Conservation (phyloP, 2,888 invertebrate species). For the Plebejus argus region DNA sequence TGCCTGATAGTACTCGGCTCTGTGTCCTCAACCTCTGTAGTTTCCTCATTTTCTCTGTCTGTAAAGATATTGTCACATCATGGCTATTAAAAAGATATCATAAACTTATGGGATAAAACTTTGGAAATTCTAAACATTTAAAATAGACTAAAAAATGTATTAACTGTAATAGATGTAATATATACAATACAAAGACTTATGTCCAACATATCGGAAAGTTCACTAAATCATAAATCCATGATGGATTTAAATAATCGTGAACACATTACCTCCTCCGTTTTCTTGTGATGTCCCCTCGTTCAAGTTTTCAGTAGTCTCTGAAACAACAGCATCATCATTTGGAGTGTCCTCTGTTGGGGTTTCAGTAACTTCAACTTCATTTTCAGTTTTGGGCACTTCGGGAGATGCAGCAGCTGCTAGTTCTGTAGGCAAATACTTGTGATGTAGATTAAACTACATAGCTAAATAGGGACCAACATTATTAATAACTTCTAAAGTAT, state of each 20-base stretch:
- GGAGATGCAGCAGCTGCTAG: conserved; percentile 49
- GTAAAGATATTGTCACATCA: conserved; percentile 42
- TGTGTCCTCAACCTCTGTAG: conserved; percentile 60
- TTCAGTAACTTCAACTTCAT: conserved; percentile 47
- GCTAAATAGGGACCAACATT: neutral
- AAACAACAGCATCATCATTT: conserved; percentile 45
- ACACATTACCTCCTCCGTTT: conserved; percentile 53
- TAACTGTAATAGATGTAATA: no score
- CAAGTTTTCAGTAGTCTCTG: conserved; percentile 48
- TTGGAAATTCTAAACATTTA: neutral
- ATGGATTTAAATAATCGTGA: no score
- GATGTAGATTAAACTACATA: neutral
- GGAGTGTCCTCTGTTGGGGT: conserved; percentile 45
- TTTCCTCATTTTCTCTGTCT: conserved; percentile 76
- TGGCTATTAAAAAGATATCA: neutral
- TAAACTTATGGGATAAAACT: neutral
- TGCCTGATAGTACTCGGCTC: conserved; percentile 66
- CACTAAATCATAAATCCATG: no score
- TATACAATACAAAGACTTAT: no score
- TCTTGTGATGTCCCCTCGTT: conserved; percentile 55
- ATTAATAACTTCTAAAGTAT: no score
- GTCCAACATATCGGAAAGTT: no score
- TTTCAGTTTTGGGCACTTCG: conserved; percentile 56
- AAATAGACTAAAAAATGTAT: no score
- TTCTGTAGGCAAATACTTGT: conserved; percentile 33